Percentiles rank a stretch among this genome's conserved stretches.
Conservation (phyloP, 2,113 vertebrate species). For the Salminus brasiliensis region DNA sequence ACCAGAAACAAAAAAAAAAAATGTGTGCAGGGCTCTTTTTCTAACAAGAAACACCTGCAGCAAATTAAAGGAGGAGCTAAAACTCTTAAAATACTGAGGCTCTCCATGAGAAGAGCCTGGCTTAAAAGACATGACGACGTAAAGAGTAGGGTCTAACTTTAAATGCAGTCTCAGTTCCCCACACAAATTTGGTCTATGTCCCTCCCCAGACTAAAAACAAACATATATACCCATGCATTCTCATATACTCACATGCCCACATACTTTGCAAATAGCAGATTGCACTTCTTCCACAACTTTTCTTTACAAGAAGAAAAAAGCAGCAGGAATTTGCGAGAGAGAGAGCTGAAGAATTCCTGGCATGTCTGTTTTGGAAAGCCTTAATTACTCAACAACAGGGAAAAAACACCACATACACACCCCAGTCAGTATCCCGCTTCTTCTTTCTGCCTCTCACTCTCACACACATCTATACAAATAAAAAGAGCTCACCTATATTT, state of each 20-base stretch:
- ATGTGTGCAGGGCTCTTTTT: no score
- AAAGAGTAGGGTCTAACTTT: no score
- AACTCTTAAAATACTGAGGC: no score
- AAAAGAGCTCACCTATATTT: background rate
- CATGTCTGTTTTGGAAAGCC: conserved; percentile 52
- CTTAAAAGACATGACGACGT: no score
- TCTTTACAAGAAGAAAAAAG: conserved; percentile 34
- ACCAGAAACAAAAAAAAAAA: no score
- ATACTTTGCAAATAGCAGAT: background rate
- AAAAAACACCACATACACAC: conserved; percentile 47
- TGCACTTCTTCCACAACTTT: background rate
- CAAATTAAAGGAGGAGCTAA: no score
- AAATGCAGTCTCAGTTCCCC: no score
- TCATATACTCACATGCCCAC: background rate
- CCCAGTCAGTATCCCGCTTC: conserved; percentile 33
- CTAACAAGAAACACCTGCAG: no score
- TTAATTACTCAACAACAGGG: conserved; percentile 68
- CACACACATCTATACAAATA: conserved; percentile 20
- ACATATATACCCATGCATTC: no score
- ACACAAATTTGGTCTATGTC: no score
- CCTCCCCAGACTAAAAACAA: no score
- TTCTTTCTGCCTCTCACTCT: conserved; percentile 20
- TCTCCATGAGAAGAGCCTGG: no score
- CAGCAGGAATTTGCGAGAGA: conserved; percentile 49
- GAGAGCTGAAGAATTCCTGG: conserved; percentile 50